Evolutionary conservation across 2,797 vertebrate species (phyloP).

Genomic region (Remorina albescens): DNA sequence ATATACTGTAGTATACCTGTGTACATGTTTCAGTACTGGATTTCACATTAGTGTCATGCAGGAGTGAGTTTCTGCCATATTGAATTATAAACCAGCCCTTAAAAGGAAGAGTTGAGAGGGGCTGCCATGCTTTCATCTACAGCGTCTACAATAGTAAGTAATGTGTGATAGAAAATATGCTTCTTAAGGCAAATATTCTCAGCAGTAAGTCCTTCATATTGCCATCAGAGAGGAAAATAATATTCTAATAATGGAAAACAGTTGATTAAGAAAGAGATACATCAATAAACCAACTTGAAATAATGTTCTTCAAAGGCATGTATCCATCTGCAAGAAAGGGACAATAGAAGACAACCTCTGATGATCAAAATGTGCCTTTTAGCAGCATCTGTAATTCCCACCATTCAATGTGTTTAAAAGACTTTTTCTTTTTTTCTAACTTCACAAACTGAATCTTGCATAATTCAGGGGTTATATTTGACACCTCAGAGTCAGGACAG

Average conservation of each 20-base stretch:
- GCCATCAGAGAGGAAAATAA: slow-evolving; percentile 63
- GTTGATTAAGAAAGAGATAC: slow-evolving; percentile 45
- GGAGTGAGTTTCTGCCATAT: slow-evolving; percentile 53
- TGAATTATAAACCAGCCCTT: slow-evolving; percentile 67
- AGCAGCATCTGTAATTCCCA: slow-evolving; percentile 27
- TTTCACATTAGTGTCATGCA: slow-evolving; percentile 77
- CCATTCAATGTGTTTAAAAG: slow-evolving; percentile 20
- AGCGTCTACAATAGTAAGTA: slow-evolving; percentile 46
- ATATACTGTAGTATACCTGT: slow-evolving; percentile 41
- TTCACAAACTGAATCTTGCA: slow-evolving; percentile 61
- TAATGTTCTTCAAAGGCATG: slow-evolving; percentile 80
- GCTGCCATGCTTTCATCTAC: slow-evolving; percentile 66
- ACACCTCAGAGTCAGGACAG: slow-evolving; percentile 14
- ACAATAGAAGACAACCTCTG: slow-evolving; percentile 22
- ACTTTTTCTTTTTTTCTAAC: slow-evolving; percentile 36
- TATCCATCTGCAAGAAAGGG: slow-evolving; percentile 27
- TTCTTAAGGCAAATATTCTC: slow-evolving; percentile 77
- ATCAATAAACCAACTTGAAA: slow-evolving; percentile 48
- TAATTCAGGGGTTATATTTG: slow-evolving; percentile 63
- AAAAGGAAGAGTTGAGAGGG: slow-evolving; percentile 42
- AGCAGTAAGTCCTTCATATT: slow-evolving; percentile 62
- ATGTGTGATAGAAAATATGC: slow-evolving; percentile 69
- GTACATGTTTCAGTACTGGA: slow-evolving; percentile 65
- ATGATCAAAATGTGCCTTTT: slow-evolving; percentile 42
- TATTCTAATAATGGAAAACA: slow-evolving; percentile 12